A percentile compares a stretch with the other conserved stretches of the same genome.
Evolutionary conservation across 2,888 invertebrate genomes (phyloP).

Genomic region (Pasiphila rectangulata): DNA sequence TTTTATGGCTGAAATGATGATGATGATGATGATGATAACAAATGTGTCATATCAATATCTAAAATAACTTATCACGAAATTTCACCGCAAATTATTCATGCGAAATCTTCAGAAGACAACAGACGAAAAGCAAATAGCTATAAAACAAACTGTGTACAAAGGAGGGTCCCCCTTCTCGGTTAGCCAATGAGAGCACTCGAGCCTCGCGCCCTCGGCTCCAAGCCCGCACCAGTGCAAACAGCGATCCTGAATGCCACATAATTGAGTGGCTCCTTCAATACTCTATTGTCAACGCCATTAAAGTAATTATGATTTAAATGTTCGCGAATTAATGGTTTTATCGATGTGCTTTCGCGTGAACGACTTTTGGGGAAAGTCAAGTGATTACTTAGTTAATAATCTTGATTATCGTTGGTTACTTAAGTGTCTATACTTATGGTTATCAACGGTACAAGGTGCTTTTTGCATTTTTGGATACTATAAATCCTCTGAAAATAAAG

Average conservation of each 20-base stretch:
- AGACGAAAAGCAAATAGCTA: conserved; percentile 43
- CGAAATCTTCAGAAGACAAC: conserved; percentile 39
- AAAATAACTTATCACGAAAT: conserved; percentile 15
- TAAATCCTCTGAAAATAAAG: no score
- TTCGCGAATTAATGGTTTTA: conserved; percentile 65
- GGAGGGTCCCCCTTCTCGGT: conserved; percentile 42
- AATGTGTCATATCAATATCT: not conserved
- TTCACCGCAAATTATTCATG: conserved; percentile 26
- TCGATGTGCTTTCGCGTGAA: conserved; percentile 62
- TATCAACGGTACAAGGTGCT: no score
- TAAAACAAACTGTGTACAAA: conserved; percentile 31
- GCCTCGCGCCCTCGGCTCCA: conserved; percentile 40
- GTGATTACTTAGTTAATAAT: conserved; percentile 8
- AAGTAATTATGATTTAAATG: conserved; percentile 71
- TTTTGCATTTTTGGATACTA: no score
- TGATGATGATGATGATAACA: no score
- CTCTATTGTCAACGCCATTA: conserved; percentile 68
- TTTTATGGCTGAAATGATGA: no score
- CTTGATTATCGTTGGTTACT: conserved; percentile 3
- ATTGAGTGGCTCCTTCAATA: conserved; percentile 64
- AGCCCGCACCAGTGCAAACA: conserved; percentile 45
- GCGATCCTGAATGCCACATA: conserved; percentile 68
- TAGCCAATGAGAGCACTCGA: conserved; percentile 64
- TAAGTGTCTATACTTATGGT: no score
- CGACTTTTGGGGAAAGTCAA: conserved; percentile 19